Evolutionary conservation across 2,888 invertebrate genomes (phyloP), one percentile per base, ranked within the genome.

Genomic region (Dugesia japonica): DNA sequence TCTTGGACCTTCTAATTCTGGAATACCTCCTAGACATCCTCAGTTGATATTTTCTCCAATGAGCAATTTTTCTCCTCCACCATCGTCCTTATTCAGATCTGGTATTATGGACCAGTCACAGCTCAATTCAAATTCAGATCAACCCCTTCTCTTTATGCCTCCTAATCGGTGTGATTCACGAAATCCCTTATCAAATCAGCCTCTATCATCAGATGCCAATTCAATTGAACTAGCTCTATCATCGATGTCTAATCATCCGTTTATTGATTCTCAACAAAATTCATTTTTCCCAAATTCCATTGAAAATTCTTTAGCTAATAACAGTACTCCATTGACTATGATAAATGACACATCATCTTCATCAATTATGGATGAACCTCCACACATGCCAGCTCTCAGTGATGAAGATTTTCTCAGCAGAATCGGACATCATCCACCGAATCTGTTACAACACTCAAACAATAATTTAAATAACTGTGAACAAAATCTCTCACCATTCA

Each of bases 401-500:
- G 56, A 56, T 56, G 56, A 56, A 56, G 56, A 56, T 56, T 56
- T 56, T 56, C 56, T 56, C 56, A 56, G 56, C n/a, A 4, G 56
- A 20, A 56, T 56, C 4, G 56, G 9, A 13, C 56, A 56, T 13
- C 56, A 56, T 23, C 56, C 56, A n/a, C 56, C 56, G 56, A 56
- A 56, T 23, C 17, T 56, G 23, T 56, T 56, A 56, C 56, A 56
- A 23, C 56, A 56, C 17, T 56, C 56, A 7, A 56, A 56, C n/a
- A 56, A 56, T n/a, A 56, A 56, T 23, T 20, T 56, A 56, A 56
- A 56, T 23, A 4, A 4, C n/a, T 56, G 56, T n/a, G 56, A 56
- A 56, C 56, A 56, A 56, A 56, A 56, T 56, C 56, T 56, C 56
- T 56, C 56, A 56, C 56, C 56, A n/a, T 56, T 56, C 23, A 56